Evolutionary conservation across 2,113 vertebrate genomes (phyloP), one percentile per base, ranked within the genome.

Genomic region (Melanerpes aurifrons): DNA sequence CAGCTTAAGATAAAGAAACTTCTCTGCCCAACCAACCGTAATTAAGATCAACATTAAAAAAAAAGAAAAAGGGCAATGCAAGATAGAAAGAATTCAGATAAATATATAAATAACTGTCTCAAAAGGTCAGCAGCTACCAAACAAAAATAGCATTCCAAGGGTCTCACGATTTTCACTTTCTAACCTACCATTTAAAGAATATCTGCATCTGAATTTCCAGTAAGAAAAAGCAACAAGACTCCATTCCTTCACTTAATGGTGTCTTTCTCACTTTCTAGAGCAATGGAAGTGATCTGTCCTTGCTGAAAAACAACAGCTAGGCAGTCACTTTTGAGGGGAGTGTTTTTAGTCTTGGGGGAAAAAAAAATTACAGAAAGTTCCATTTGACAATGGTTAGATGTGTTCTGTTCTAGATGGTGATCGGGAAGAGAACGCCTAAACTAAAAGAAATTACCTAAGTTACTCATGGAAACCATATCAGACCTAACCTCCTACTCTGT

Each of bases 1-100:
- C 82, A 68, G 57, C 7, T 77, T 61, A 25, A 95, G 94, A 96
- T 96, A 96, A 96, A 92, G 58, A 88, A 82, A 59, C 21, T 53
- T 76, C 74, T 57, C 82, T 96, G 81, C 87, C 77, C 87, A 63
- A 66, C 68, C 84, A 96, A 91, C 61, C 1, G 43, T 74, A 95
- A 84, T 54, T 75, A 82, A 72, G 37, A 58, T 62, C 54, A 83
- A 56, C 66, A 37, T 74, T 31, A 15, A 28, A 31, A n/a, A 24
- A 62, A 5, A 29, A 74, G 69, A 66, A 62, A 64, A 48, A 53
- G 24, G 24, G 28, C 1, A 0, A 15, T 47, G 71, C 18, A 25
- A 12, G 6, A 28, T 43, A 90, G 14, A 87, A 70, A 32, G 9
- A 71, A 86, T 82, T 53, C 61, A 29, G 29, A 54, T 24, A 47